Evolutionary conservation across 2,113 vertebrate genomes (phyloP).

Genomic region (Cygnus buccinator): DNA sequence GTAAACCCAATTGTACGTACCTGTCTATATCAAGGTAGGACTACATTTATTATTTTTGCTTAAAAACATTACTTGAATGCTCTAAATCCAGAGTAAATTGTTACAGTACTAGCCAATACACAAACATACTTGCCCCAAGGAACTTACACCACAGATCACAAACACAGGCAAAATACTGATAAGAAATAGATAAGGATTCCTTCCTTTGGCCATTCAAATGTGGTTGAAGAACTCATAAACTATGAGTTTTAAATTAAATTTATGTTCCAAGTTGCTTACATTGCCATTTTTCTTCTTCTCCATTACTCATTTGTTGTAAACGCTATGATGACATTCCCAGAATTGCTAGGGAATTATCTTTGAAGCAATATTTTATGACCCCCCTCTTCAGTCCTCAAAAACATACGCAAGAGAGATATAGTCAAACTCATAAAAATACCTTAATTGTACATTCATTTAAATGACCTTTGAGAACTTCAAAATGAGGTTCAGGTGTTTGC

Average conservation of each 20-base stretch:
- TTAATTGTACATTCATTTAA: constrained; percentile 50
- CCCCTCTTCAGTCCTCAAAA: constrained; percentile 53
- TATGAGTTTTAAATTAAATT: constrained; percentile 49
- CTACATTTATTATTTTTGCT: constrained; percentile 58
- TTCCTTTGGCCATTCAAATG: constrained; percentile 5
- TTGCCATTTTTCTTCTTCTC: constrained; percentile 51
- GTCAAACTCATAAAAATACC: constrained; percentile 55
- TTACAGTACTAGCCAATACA: background rate
- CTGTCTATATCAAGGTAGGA: constrained; percentile 26
- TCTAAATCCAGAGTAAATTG: constrained; percentile 62
- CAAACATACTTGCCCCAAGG: constrained; percentile 52
- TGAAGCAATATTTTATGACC: constrained; percentile 59
- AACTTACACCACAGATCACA: constrained; percentile 42
- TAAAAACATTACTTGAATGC: constrained; percentile 45
- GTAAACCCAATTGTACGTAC: background rate
- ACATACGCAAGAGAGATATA: constrained; percentile 6
- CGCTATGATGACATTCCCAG: constrained; percentile 47
- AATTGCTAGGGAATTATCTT: constrained; percentile 48
- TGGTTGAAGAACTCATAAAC: constrained; percentile 33
- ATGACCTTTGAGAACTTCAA: constrained; percentile 46
- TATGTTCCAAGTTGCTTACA: constrained; percentile 50
- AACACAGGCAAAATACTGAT: constrained; percentile 40
- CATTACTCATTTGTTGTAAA: constrained; percentile 49
- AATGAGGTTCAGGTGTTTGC: constrained; percentile 47
- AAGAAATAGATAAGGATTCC: constrained; percentile 50